Conservation (phyloP, 1,140 invertebrate genomes). For the Metopolophium dirhodum region DNA sequence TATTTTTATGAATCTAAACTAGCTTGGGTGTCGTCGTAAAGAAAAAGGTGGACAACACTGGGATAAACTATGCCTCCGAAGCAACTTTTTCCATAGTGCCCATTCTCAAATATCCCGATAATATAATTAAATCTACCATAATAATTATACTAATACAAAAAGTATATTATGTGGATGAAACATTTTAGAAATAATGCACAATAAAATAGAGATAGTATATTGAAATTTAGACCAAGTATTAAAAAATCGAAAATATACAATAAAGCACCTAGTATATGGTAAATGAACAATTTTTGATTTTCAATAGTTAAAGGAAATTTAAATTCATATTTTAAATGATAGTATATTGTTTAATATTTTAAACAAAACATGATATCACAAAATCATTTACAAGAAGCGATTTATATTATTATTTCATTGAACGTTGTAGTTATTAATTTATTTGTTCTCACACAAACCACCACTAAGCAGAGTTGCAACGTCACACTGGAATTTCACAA, state of each 20-base stretch:
- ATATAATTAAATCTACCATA: too few relatives aligned
- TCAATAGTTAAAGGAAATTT: not conserved
- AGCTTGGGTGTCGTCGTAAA: too few relatives aligned
- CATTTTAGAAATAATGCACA: not conserved
- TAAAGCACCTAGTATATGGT: not conserved
- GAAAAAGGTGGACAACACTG: too few relatives aligned
- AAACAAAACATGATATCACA: not conserved
- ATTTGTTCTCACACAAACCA: not conserved
- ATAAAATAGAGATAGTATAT: not conserved
- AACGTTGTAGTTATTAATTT: too few relatives aligned
- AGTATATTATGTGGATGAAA: too few relatives aligned
- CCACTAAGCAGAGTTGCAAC: not conserved
- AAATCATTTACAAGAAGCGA: not conserved
- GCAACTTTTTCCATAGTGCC: too few relatives aligned
- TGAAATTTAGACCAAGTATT: not conserved
- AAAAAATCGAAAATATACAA: not conserved
- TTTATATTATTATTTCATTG: not conserved
- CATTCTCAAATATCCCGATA: too few relatives aligned
- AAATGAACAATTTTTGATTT: not conserved
- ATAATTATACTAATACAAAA: too few relatives aligned
- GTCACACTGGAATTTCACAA: not conserved
- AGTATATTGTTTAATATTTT: not conserved
- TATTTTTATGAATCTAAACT: too few relatives aligned
- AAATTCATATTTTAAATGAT: not conserved
- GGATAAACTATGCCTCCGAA: too few relatives aligned